Evolutionary conservation across 2,797 vertebrate species (phyloP).

Genomic region (Margarornis squamiger): DNA sequence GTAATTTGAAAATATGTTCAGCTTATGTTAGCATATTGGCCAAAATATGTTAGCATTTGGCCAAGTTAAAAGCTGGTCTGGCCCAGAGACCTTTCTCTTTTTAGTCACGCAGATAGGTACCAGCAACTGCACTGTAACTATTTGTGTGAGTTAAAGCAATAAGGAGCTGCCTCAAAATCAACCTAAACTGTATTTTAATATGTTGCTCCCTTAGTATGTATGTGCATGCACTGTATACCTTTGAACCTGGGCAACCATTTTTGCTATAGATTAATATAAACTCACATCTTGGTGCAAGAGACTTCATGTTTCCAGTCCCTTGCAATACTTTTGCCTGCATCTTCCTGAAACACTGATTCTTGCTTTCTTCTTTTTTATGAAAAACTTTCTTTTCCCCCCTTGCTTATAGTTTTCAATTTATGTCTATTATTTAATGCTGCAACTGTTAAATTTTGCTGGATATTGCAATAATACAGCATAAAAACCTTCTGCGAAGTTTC

Average conservation of each 20-base stretch:
- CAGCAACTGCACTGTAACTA: neutral
- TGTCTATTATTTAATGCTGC: slow-evolving; percentile 54
- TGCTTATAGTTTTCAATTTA: slow-evolving; percentile 66
- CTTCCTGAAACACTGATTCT: neutral
- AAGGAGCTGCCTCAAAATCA: neutral
- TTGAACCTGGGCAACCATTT: neutral
- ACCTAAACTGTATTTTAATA: neutral
- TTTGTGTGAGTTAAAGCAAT: neutral
- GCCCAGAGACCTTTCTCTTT: neutral
- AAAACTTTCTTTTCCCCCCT: neutral
- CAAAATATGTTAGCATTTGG: neutral
- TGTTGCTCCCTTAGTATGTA: neutral
- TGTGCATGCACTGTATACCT: neutral
- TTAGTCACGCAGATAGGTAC: neutral
- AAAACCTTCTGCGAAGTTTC: slow-evolving; percentile 55
- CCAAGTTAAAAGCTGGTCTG: neutral
- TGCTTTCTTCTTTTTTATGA: slow-evolving; percentile 2
- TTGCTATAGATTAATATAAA: neutral
- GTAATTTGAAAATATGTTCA: neutral
- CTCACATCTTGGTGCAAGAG: neutral
- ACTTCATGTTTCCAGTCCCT: neutral
- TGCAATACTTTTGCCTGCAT: neutral
- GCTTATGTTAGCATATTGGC: no score
- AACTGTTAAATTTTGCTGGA: slow-evolving; percentile 33
- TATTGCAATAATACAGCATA: slow-evolving; percentile 36